Evolutionary conservation across 2,888 invertebrate genomes (phyloP).

Genomic region (Hyposoter didymator): DNA sequence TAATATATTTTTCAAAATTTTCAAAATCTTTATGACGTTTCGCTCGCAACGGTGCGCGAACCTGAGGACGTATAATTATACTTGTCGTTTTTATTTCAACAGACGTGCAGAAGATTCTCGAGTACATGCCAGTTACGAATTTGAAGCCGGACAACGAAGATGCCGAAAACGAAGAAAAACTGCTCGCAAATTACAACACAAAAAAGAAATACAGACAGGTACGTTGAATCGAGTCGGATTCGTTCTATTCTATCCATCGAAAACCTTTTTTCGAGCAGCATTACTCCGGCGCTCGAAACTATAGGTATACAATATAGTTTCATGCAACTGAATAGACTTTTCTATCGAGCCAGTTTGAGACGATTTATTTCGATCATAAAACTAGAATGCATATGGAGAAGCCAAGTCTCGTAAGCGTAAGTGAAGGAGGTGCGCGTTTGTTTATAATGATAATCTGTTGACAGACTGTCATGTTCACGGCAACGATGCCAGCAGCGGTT

Average conservation of each 20-base stretch:
- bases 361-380: too few species aligned
- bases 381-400: too few species aligned
- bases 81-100: slow-evolving; percentile 49
- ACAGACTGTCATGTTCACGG: slow-evolving; percentile 99
- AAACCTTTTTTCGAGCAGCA: too few species aligned
- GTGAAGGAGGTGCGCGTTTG: too few species aligned
- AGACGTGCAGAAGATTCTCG: slow-evolving; percentile 98
- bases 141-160: slow-evolving; percentile 99
- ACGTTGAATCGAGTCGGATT: slow-evolving; percentile 38
- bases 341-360: too few species aligned
- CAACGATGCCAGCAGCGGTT: slow-evolving; percentile 99
- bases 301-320: too few species aligned
- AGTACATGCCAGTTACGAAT: slow-evolving; percentile 99
- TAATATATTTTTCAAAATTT: slow-evolving; percentile 68
- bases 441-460: slow-evolving; percentile 26
- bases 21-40: background rate
- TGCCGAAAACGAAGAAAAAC: slow-evolving; percentile 96
- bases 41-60: background rate
- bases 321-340: too few species aligned
- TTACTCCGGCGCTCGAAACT: too few species aligned
- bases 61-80: background rate
- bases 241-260: too few species aligned
- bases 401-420: too few species aligned
- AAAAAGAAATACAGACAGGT: slow-evolving; percentile 98
- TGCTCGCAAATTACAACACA: slow-evolving; percentile 96